These are phyloP conservation scores for Orthosia incerta DNA, from an alignment of 2,888 invertebrate genomes.

Conservation along the genomic window DNA sequence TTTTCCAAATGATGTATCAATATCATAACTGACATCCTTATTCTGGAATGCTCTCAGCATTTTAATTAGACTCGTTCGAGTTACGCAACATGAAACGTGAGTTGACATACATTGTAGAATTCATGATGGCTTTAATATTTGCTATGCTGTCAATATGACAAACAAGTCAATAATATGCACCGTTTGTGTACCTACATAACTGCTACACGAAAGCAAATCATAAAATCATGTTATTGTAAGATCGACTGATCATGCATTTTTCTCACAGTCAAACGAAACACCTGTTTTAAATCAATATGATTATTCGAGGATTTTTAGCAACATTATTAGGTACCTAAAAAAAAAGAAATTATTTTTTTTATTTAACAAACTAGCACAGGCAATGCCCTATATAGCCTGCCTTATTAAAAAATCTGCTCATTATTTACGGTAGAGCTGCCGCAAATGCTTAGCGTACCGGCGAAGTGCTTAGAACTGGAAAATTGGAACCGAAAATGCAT, in stretches of 20 bases:
- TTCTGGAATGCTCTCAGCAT: constrained; percentile 59
- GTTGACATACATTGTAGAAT: constrained; percentile 41
- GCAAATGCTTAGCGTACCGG: constrained; percentile 56
- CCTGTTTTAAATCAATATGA: neutral
- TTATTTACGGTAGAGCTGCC: constrained; percentile 47
- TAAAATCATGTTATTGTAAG: neutral
- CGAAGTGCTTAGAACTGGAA: constrained; percentile 69
- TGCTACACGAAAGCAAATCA: constrained; percentile 1
- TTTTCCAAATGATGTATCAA: constrained; percentile 58
- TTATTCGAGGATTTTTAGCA: neutral
- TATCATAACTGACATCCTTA: constrained; percentile 65
- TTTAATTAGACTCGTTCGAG: constrained; percentile 56
- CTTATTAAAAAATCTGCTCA: constrained; percentile 41
- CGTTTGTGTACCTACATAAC: constrained; percentile 10
- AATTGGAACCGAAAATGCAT: constrained; percentile 73
- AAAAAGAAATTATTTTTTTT: neutral
- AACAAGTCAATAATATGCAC: constrained; percentile 32
- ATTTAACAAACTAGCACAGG: neutral
- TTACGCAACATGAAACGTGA: constrained; percentile 50
- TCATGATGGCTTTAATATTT: constrained; percentile 49
- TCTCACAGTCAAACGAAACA: neutral
- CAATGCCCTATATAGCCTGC: constrained; percentile 14
- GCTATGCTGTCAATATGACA: constrained; percentile 27
- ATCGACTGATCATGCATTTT: neutral
- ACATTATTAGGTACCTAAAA: neutral